A percentile compares a stretch with the other conserved stretches of the same genome.
These are phyloP conservation scores for Augiades crinisus DNA, from an alignment of 2,888 invertebrate genomes.

Conservation along the genomic window DNA sequence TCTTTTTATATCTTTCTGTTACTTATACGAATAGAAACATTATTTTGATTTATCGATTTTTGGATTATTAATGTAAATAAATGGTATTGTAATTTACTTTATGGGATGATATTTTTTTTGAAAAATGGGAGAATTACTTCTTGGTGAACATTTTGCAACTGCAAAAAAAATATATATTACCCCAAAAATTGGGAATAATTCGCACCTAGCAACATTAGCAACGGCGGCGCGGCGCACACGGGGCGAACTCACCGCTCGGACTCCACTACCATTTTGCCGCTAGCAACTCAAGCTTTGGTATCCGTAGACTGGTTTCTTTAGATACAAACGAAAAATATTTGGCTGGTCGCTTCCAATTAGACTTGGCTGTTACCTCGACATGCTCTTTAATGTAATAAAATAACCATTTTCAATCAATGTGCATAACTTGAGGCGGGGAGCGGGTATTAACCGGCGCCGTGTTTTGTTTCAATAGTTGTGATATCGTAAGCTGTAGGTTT, in stretches of 20 bases:
- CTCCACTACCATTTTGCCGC: slow-evolving; percentile 58
- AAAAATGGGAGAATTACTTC: too few species aligned
- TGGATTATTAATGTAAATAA: too few species aligned
- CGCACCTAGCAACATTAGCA: not conserved
- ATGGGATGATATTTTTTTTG: too few species aligned
- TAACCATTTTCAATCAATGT: slow-evolving; percentile 35
- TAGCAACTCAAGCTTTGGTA: slow-evolving; percentile 55
- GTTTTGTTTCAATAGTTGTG: slow-evolving; percentile 8
- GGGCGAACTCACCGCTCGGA: slow-evolving; percentile 42
- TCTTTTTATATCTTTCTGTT: too few species aligned
- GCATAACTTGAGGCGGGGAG: slow-evolving; percentile 39
- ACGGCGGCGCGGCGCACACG: slow-evolving; percentile 37
- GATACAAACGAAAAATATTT: slow-evolving; percentile 55
- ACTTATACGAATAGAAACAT: too few species aligned
- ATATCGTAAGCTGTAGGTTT: slow-evolving; percentile 42
- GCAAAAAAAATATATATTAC: too few species aligned
- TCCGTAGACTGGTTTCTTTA: slow-evolving; percentile 35
- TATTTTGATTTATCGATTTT: too few species aligned
- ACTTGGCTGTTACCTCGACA: slow-evolving; percentile 65
- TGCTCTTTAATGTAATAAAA: slow-evolving; percentile 46
- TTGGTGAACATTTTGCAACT: too few species aligned
- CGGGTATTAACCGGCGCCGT: slow-evolving; percentile 40
- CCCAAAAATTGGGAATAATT: too few species aligned
- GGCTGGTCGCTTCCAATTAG: slow-evolving; percentile 73
- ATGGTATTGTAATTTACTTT: too few species aligned